Base-by-base conservation (phyloP, 64 coral and sea anemone genomes). In the Anthopleura sola region DNA sequence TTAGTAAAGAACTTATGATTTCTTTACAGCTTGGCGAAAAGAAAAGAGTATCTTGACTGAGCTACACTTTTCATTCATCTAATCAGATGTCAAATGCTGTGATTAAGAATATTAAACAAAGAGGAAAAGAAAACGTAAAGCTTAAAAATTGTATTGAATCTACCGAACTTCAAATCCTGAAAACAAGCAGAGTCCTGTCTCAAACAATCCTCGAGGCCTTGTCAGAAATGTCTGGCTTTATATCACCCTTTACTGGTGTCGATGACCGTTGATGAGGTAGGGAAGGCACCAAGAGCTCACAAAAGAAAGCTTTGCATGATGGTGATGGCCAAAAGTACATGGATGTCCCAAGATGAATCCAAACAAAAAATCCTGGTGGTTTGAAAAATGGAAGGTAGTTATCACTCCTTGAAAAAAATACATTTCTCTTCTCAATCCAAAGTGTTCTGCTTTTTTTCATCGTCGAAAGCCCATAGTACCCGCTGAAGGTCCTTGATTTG, bases 211-310 rank as follows among this genome's bases (percentile, higher is more conserved):
- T 16, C 55, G n/a, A 24, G 66, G 36, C 18, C 83, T 93, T 23
- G 24, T 86, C 23, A 62, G 75, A 89, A 93, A 93, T 62, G 86
- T 68, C 21, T 93, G 86, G 91, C 88, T 92, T 48, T 57, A 92
- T 34, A 79, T 84, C 23, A 64, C 75, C 33, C 75, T 93, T 48
- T 88, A 58, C n/a, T 93, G 91, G 82, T 88, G 91, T 56, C 66
- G n/a, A n/a, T n/a, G n/a, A n/a, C n/a, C n/a, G n/a, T n/a, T n/a
- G 91, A 60, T 39, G 82, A 49, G 86, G 91, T 6, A 49, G 82
- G 46, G 91, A 93, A 93, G 91, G 49, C 86, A 93, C 34, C 40
- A 56, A 84, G 44, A 79, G 31, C 20, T 87, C 16, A 86, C 60
- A 86, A 26, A 23, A 78, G 23, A 56, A 24, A 91, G 89, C 49